phyloP scores from a whole-genome alignment of 1,140 invertebrate genomes.

The Philaenus spumarius region DNA sequence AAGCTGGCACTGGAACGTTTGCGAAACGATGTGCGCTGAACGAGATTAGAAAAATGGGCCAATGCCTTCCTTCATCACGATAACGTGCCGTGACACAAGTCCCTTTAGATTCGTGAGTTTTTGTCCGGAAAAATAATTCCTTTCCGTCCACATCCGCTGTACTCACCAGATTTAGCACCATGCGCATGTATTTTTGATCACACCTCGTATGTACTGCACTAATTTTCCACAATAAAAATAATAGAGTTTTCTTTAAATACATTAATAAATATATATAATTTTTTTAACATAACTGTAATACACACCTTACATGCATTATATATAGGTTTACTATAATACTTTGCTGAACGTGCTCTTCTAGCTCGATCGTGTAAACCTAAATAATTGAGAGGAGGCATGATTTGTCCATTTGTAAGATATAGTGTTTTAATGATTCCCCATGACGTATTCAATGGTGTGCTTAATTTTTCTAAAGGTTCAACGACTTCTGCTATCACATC shows the following conservation, averaged over 20 bases:
- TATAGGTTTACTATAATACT: constrained; percentile 59
- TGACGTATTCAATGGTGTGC: constrained; percentile 67
- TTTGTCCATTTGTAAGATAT: constrained; percentile 68
- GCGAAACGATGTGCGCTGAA: too few relatives aligned
- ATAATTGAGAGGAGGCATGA: constrained; percentile 71
- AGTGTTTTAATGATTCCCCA: constrained; percentile 80
- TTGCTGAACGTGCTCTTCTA: constrained; percentile 51
- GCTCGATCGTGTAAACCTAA: constrained; percentile 66
- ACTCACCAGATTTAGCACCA: too few relatives aligned
- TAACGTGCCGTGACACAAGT: too few relatives aligned
- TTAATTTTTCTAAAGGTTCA: constrained; percentile 64
- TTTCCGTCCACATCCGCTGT: too few relatives aligned
- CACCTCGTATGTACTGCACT: too few relatives aligned
- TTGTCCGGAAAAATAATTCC: too few relatives aligned
- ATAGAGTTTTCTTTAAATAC: not conserved
- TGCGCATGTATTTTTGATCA: too few relatives aligned
- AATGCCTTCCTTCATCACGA: too few relatives aligned
- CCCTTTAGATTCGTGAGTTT: too few relatives aligned
- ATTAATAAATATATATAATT: too few relatives aligned
- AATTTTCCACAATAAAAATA: not conserved
- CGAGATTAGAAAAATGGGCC: too few relatives aligned
- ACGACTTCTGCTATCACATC: constrained; percentile 69
- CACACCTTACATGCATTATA: constrained; percentile 54
- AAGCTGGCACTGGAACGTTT: too few relatives aligned
- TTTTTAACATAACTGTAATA: constrained; percentile 10